phyloP scores from a whole-genome alignment of 2,113 vertebrate genomes.

The Dipodomys merriami region DNA sequence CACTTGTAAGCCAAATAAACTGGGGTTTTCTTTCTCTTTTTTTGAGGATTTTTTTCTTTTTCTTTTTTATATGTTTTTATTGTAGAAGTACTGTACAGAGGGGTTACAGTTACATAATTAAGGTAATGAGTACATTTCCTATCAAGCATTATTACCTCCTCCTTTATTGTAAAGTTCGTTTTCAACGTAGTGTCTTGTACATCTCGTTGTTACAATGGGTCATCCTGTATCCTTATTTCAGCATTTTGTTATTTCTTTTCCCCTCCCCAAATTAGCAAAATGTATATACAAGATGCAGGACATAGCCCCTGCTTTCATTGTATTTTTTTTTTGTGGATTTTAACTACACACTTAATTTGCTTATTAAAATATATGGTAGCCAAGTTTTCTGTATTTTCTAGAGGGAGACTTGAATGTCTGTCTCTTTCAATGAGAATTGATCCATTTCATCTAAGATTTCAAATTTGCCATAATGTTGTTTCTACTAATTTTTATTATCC shows the following conservation, averaged over 20 bases:
- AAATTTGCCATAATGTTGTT: not conserved
- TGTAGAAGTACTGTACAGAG: no score
- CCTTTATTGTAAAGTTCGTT: no score
- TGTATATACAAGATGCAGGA: no score
- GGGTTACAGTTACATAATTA: no score
- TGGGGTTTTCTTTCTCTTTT: not conserved
- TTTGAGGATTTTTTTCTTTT: not conserved
- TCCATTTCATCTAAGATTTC: not conserved
- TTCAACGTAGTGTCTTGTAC: no score
- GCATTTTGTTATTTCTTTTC: no score
- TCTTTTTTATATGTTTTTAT: not conserved
- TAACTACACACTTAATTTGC: slow-evolving; percentile 19
- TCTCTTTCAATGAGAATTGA: slow-evolving; percentile 8
- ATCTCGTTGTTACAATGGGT: no score
- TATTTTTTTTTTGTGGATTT: not conserved
- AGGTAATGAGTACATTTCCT: no score
- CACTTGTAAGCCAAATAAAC: not conserved
- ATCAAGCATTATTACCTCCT: no score
- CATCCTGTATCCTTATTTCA: no score
- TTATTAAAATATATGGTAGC: not conserved
- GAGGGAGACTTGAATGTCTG: not conserved
- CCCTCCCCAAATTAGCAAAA: no score
- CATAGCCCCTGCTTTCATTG: no score
- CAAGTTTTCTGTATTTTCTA: not conserved
- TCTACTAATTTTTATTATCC: not conserved